Evolutionary conservation across 2,113 vertebrate genomes (phyloP).

Genomic region (Axis porcinus): DNA sequence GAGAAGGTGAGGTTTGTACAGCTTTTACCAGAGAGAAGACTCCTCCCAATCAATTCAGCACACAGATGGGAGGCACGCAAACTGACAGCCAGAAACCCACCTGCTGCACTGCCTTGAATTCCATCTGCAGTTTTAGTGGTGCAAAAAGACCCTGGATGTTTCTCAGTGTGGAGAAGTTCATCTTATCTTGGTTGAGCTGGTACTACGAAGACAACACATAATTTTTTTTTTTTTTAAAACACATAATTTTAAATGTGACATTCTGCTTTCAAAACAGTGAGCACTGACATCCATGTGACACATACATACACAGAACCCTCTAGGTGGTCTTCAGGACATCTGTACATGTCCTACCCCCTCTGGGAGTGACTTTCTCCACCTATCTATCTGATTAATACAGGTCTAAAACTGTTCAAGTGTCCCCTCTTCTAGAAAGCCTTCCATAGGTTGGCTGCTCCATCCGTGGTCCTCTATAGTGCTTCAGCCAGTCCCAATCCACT

Average conservation of each 20-base stretch:
- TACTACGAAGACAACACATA: constrained; percentile 81
- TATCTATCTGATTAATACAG: neutral
- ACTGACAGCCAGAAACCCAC: constrained; percentile 69
- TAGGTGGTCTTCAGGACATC: neutral
- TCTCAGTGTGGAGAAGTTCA: constrained; percentile 90
- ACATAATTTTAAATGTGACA: constrained; percentile 8
- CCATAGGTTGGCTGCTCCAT: neutral
- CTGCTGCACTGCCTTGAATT: constrained; percentile 93
- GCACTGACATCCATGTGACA: neutral
- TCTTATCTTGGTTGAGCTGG: constrained; percentile 92
- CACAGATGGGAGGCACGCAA: neutral
- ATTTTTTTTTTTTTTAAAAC: neutral
- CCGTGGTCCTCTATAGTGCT: neutral
- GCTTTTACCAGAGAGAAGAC: neutral
- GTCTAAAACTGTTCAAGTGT: neutral
- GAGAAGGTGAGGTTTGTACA: neutral
- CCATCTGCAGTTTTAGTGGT: constrained; percentile 95
- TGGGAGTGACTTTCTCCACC: neutral
- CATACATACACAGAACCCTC: neutral
- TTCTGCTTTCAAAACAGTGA: neutral
- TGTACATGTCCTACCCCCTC: neutral
- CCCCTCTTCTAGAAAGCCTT: neutral
- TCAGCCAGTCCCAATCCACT: neutral
- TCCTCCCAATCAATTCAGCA: neutral
- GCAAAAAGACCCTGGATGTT: constrained; percentile 95